Conservation (phyloP, 1,140 invertebrate genomes). For the Micrasema minimum region DNA sequence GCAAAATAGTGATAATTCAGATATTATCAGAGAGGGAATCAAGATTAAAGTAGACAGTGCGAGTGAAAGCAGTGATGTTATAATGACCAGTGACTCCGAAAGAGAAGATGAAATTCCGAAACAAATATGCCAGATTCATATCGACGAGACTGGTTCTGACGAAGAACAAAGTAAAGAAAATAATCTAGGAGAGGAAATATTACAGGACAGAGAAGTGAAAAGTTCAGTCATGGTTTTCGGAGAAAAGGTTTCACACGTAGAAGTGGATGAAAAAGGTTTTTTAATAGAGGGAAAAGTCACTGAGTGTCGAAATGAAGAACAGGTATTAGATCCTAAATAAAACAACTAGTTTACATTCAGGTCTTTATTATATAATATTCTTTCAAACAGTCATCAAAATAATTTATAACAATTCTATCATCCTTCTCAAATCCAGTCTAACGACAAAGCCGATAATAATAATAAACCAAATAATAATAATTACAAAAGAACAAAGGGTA, state of each 20-base stretch:
- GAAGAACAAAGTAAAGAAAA: constrained; percentile 28
- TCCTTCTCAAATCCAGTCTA: constrained; percentile 50
- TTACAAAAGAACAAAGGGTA: constrained; percentile 51
- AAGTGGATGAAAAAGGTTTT: constrained; percentile 11
- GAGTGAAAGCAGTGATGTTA: constrained; percentile 6
- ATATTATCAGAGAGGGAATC: background rate
- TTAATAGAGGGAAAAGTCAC: constrained; percentile 1
- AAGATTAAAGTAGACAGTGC: constrained; percentile 12
- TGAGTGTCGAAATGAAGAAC: background rate
- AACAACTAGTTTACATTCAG: constrained; percentile 64
- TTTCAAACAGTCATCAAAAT: constrained; percentile 70
- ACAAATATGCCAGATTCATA: constrained; percentile 29
- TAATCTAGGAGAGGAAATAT: background rate
- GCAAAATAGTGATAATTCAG: constrained; percentile 10
- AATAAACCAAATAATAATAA: constrained; percentile 50
- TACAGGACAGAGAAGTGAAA: constrained; percentile 4
- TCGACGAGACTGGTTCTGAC: constrained; percentile 40
- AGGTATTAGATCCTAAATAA: constrained; percentile 31
- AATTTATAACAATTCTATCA: constrained; percentile 68
- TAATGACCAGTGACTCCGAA: constrained; percentile 9
- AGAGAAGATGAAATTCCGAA: background rate
- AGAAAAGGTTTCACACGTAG: constrained; percentile 41
- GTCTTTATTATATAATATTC: constrained; percentile 65
- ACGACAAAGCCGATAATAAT: constrained; percentile 52
- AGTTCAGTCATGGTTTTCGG: constrained; percentile 36